A percentile compares a stretch with the other conserved stretches of the same genome.
Evolutionary conservation across 2,797 vertebrate genomes (phyloP).

Genomic region (Platalea minor): DNA sequence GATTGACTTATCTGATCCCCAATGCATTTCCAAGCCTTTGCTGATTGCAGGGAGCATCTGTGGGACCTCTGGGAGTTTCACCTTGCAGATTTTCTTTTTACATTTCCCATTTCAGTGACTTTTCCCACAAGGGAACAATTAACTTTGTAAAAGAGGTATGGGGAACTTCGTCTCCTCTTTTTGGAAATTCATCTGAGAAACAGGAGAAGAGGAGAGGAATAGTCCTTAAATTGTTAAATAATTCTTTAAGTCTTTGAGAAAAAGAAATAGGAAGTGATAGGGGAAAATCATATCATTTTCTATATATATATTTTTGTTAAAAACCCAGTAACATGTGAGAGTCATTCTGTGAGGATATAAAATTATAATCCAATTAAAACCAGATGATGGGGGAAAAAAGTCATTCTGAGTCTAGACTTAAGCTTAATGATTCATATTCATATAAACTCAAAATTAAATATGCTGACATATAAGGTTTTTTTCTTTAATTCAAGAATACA

Average conservation of each 20-base stretch:
- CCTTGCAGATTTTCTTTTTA: background rate
- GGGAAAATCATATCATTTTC: background rate
- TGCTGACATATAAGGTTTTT: background rate
- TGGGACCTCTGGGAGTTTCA: background rate
- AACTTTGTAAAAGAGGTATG: background rate
- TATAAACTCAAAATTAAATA: slow-evolving; percentile 28
- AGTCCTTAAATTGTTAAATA: background rate
- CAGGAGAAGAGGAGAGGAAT: background rate
- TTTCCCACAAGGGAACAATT: background rate
- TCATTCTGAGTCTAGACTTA: slow-evolving; percentile 31
- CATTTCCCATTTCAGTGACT: background rate
- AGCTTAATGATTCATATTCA: slow-evolving; percentile 33
- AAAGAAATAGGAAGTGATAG: background rate
- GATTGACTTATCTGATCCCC: background rate
- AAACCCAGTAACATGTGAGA: background rate
- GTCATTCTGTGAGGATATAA: slow-evolving; percentile 9
- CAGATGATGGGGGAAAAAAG: background rate
- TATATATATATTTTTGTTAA: background rate
- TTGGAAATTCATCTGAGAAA: background rate
- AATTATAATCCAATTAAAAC: slow-evolving; percentile 38
- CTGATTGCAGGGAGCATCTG: background rate
- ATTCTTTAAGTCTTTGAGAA: background rate
- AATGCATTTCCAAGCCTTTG: background rate
- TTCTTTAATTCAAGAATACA: slow-evolving; percentile 3
- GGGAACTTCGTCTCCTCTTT: background rate